Percentiles rank a stretch among this genome's conserved stretches.
Conservation (phyloP, 64 coral and sea anemone genomes). For the Acropora tenuis region DNA sequence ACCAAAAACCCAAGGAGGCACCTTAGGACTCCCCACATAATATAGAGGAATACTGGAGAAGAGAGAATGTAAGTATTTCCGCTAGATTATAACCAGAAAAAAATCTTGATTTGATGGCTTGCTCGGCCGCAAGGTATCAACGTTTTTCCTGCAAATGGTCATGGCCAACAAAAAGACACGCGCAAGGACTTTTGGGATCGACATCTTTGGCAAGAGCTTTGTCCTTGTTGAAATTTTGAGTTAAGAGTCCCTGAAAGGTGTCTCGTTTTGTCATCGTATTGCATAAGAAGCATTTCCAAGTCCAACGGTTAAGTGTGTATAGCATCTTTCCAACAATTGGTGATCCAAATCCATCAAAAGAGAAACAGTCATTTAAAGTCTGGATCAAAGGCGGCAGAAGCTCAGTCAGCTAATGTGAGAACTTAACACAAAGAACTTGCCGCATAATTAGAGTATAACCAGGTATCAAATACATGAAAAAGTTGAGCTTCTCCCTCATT, state of each 20-base stretch:
- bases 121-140: not conserved
- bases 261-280: not conserved
- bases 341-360: too few species aligned
- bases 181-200: constrained; percentile 1
- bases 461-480: not conserved
- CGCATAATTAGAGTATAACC: not conserved
- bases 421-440: not conserved
- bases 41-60: constrained; percentile 13
- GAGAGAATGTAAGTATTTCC: constrained; percentile 19
- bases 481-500: not conserved
- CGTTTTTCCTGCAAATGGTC: constrained; percentile 13
- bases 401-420: too few species aligned
- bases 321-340: not conserved
- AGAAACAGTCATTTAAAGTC: too few species aligned
- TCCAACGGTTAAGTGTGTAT: too few species aligned
- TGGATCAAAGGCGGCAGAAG: too few species aligned
- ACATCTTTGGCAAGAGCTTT: constrained; percentile 5
- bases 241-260: not conserved
- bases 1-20: not conserved
- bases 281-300: not conserved
- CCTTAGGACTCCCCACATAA: constrained; percentile 16
- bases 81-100: not conserved
- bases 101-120: constrained; percentile 17
- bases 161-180: not conserved
- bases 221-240: not conserved